These are phyloP conservation scores for Pseudococcus longispinus DNA, from an alignment of 2,888 invertebrate species.

Conservation along the genomic window DNA sequence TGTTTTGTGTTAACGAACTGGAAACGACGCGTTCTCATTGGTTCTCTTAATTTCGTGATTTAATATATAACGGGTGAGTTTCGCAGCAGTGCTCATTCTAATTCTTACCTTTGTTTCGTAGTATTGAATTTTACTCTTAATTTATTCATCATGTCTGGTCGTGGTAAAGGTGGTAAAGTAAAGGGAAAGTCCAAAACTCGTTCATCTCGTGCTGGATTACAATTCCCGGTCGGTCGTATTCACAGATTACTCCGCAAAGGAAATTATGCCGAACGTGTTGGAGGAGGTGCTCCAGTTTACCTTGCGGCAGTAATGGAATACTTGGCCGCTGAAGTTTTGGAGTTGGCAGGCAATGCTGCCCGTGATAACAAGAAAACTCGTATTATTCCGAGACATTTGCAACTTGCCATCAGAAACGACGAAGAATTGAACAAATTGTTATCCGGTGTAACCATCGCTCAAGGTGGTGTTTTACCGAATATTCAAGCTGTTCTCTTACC, in stretches of 20 bases:
- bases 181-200: conserved; percentile 67
- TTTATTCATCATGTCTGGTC: conserved; percentile 65
- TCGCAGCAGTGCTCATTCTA: background rate
- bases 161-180: conserved; percentile 59
- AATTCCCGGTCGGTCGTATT: conserved; percentile 68
- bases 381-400: conserved; percentile 80
- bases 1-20: background rate
- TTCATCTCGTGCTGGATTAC: conserved; percentile 67
- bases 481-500: conserved; percentile 57
- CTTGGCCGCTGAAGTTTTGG: conserved; percentile 74
- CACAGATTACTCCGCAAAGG: conserved; percentile 69
- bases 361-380: conserved; percentile 72
- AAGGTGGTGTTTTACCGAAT: conserved; percentile 82
- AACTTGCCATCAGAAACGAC: conserved; percentile 81
- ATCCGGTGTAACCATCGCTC: conserved; percentile 81
- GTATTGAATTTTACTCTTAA: background rate
- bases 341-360: conserved; percentile 71
- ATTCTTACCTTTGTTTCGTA: background rate
- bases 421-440: conserved; percentile 81
- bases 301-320: conserved; percentile 71
- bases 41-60: background rate
- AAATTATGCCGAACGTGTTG: conserved; percentile 69
- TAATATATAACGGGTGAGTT: background rate
- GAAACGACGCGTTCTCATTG: background rate
- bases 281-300: conserved; percentile 67